A percentile compares a stretch with the other conserved stretches of the same genome.
Conservation (phyloP, 2,797 vertebrate genomes). For the Gymnopithys bicolor region DNA sequence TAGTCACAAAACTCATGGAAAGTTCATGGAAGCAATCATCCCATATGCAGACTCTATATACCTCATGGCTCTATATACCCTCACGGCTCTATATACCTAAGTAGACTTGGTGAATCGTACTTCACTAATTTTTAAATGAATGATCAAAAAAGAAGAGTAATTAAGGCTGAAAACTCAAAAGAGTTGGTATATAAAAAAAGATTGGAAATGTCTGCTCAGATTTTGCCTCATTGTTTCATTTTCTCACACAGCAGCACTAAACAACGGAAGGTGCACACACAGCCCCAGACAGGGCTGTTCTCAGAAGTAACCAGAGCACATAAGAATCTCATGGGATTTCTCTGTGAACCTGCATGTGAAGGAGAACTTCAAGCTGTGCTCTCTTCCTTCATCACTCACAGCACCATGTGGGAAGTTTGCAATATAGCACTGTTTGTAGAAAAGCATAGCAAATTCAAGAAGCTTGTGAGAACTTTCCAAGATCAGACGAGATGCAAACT, state of each 20-base stretch:
- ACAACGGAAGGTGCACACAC: background rate
- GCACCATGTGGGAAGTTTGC: background rate
- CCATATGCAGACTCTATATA: background rate
- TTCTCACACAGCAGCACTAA: background rate
- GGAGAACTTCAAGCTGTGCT: fast-evolving
- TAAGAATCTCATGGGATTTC: background rate
- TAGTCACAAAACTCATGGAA: background rate
- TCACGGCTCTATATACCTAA: background rate
- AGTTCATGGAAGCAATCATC: background rate
- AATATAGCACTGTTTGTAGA: background rate
- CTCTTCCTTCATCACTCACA: background rate
- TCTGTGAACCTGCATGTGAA: background rate
- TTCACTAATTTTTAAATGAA: background rate
- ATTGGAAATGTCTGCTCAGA: background rate
- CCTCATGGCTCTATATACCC: background rate
- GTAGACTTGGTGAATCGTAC: background rate
- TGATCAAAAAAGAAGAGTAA: background rate
- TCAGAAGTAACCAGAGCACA: background rate
- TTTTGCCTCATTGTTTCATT: background rate
- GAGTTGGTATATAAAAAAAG: background rate
- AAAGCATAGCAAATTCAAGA: background rate
- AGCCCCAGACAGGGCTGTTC: background rate
- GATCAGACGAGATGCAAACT: background rate
- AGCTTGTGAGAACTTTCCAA: background rate
- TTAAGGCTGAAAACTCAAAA: background rate